Percentiles rank a stretch among this genome's conserved stretches.
Evolutionary conservation across 1,140 invertebrate genomes (phyloP).

Genomic region (Tetranychus urticae): DNA sequence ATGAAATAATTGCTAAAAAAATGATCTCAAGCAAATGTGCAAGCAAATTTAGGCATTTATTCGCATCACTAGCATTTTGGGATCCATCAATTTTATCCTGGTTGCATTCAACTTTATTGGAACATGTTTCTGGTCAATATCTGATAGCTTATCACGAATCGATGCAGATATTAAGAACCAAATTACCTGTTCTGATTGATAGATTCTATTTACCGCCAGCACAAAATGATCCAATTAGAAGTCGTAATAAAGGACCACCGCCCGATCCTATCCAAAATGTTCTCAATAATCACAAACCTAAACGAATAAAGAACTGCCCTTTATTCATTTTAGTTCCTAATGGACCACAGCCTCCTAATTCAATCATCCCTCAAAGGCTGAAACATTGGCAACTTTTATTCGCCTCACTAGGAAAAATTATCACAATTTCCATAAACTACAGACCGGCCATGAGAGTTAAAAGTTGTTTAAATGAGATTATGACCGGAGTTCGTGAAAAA

Average conservation of each 20-base stretch:
- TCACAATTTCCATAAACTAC: conserved; percentile 28
- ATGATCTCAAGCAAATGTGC: conserved; percentile 43
- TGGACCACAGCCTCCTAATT: conserved; percentile 23
- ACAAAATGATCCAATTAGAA: not conserved
- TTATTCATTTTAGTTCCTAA: conserved; percentile 41
- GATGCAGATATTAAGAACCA: conserved; percentile 43
- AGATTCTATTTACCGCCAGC: conserved; percentile 22
- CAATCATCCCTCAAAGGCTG: conserved; percentile 27
- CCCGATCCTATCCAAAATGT: conserved; percentile 9
- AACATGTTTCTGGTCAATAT: conserved; percentile 35
- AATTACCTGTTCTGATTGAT: conserved; percentile 48
- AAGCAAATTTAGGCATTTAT: conserved; percentile 27
- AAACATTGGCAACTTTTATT: conserved; percentile 44
- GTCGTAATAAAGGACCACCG: conserved; percentile 24
- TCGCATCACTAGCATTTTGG: conserved; percentile 16
- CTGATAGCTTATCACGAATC: conserved; percentile 52
- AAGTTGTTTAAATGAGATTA: conserved; percentile 12
- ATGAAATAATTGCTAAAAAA: conserved; percentile 35
- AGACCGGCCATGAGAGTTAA: not conserved
- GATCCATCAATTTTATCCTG: conserved; percentile 35
- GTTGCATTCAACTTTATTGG: conserved; percentile 46
- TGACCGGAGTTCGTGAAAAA: conserved; percentile 12
- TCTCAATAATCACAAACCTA: conserved; percentile 15
- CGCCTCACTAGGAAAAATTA: conserved; percentile 38
- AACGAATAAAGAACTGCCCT: conserved; percentile 44